A percentile compares a stretch with the other conserved stretches of the same genome.
Conservation (phyloP, 2,113 vertebrate genomes). For the Oreochromis niloticus region DNA sequence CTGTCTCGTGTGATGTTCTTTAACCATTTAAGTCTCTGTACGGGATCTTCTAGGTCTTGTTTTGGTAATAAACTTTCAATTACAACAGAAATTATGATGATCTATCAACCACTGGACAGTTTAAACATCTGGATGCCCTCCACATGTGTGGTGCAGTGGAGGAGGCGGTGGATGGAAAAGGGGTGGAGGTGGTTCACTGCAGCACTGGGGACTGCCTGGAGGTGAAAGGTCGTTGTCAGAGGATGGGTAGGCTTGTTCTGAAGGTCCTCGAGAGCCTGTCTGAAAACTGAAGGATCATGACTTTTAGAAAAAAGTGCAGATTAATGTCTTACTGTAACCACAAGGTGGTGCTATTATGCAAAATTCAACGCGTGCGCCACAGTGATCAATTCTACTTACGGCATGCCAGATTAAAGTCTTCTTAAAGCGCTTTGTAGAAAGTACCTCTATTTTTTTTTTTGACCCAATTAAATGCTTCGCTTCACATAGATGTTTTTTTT, state of each 20-base stretch:
- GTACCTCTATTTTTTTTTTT: background rate
- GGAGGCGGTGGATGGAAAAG: conserved; percentile 34
- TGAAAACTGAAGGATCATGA: background rate
- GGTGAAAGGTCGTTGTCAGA: conserved; percentile 58
- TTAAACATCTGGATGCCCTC: background rate
- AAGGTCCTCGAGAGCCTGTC: background rate
- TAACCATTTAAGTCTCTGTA: background rate
- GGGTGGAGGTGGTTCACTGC: background rate
- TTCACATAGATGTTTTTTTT: background rate
- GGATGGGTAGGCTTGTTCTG: background rate
- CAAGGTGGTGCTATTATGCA: background rate
- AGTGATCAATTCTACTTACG: background rate
- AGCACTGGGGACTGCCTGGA: conserved; percentile 27
- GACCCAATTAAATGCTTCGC: background rate
- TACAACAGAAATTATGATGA: background rate
- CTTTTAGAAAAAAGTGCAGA: background rate
- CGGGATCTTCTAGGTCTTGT: background rate
- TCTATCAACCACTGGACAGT: background rate
- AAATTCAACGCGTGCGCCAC: background rate
- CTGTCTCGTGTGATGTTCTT: background rate
- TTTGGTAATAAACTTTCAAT: conserved; percentile 5
- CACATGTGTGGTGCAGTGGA: conserved; percentile 4
- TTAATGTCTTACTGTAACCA: background rate
- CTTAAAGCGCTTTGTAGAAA: background rate
- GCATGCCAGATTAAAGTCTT: background rate